Evolutionary conservation across 2,888 invertebrate species (phyloP), one percentile per base, ranked within the genome.

Genomic region (Dryadula phaetusa): DNA sequence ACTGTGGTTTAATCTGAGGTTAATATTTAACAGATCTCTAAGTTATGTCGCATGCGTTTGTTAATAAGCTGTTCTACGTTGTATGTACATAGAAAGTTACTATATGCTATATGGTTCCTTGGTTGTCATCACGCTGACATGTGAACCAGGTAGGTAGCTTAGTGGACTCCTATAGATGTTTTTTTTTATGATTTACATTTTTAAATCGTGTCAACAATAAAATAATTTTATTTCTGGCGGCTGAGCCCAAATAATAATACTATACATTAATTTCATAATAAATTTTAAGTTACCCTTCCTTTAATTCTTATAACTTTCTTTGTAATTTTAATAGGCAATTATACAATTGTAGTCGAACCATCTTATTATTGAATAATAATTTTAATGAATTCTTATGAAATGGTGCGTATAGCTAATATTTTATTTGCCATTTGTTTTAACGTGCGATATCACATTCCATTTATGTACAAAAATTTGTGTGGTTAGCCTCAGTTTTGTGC

Each of bases 391-490:
- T 76, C 75, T 78, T 76, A 78, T 77, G 85, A 84, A 82, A 84
- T 76, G 84, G 83, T 89, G 87, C 85, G 78, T 78, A 74, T 77
- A 58, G 60, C 74, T 63, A 34, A 75, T 77, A 70, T 72, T 79
- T 81, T 77, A 71, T 76, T 77, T 77, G 78, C 80, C 79, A 74
- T 79, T 81, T 77, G 70, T 76, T 77, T 78, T 78, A 60, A 78
- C 82, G 83, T 74, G 77, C 73, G 76, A 82, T 85, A 87, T 88
- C 89, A 90, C 91, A 91, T 91, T 91, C 91, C 91, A 90, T 85
- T 75, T 75, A 82, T 88, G 86, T 90, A 89, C 84, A 88, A 88
- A n/a, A 86, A 69, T 67, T 14, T 53, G 47, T 64, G 37, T 66
- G 18, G 67, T 76, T 77, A 65, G 34, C 75, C 74, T 58, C 67